These are phyloP conservation scores for Sclerurus mexicanus DNA, from an alignment of 2,113 vertebrate species.

Conservation along the genomic window DNA sequence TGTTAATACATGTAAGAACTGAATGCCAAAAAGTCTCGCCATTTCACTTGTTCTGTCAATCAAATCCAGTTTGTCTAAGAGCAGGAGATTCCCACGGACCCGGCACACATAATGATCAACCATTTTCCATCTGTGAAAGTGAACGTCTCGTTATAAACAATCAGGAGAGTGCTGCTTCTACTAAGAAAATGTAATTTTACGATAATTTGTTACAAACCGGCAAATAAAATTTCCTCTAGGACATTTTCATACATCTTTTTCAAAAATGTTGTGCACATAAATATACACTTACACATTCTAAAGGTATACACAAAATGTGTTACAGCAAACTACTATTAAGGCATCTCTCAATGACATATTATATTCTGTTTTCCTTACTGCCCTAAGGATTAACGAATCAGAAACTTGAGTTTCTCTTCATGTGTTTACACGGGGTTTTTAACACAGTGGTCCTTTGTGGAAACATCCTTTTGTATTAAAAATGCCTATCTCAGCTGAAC, in stretches of 20 bases:
- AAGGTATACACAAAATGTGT: background rate
- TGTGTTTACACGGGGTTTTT: fast-evolving
- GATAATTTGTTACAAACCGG: background rate
- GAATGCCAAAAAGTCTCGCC: constrained; percentile 95
- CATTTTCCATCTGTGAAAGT: constrained; percentile 90
- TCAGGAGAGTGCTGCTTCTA: background rate
- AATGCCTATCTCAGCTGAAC: background rate
- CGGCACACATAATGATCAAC: constrained; percentile 92
- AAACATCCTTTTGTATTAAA: background rate
- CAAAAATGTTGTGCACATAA: background rate
- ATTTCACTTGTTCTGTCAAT: constrained; percentile 96
- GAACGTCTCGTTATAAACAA: background rate
- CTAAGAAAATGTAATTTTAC: background rate
- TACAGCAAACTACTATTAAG: background rate
- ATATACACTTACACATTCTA: background rate
- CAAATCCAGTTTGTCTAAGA: constrained; percentile 90
- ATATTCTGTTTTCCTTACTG: background rate
- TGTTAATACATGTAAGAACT: constrained; percentile 95
- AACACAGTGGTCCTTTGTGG: background rate
- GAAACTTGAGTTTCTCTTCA: background rate
- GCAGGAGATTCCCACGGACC: constrained; percentile 85
- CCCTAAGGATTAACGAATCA: background rate
- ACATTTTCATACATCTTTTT: background rate
- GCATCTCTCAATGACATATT: background rate
- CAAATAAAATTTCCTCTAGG: background rate